Base-by-base conservation (phyloP, 2,888 invertebrate genomes). In the Cheilosia urbana region DNA sequence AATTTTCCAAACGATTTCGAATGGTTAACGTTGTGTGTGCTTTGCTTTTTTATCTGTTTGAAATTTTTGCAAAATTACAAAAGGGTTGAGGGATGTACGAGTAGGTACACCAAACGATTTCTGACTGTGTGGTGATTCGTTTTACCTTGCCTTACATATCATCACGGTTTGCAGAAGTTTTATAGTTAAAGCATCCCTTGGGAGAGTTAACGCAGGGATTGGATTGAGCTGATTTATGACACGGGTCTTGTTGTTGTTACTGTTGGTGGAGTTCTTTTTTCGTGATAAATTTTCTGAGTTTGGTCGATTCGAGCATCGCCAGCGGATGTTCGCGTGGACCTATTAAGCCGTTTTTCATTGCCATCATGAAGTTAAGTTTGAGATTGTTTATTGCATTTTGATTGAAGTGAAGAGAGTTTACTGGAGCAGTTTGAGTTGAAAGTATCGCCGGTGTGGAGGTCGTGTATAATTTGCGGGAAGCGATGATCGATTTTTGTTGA, bases 1-100 rank as follows among this genome's bases (percentile, higher is more conserved):
- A 76, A 85, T 85, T 85, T 85, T 76, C 84, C 71, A 17, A 76
- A 15, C 76, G 66, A 76, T 85, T 85, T 80, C 75, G 71, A 76
- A 76, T 71, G 71, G 80, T 65, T 66, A 65, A 80, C 66, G 66
- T 60, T 73, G 11, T 60, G 51, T 72, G 7, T 9, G 9, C 40
- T 49, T 49, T 37, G 15, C 69, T 73, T 73, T 83, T 78, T 83
- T 71, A 83, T 78, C 78, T 78, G 53, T 66, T 40, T 63, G 72
- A 55, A 68, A 77, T 69, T 58, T 81, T 76, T 47, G 53, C 40
- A 37, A 40, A 53, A 42, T 34, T 30, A 13, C 19, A 19, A 63
- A 62, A 49, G 57, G 51, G 42, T 60, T 68, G 24, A 45, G 15
- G 62, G 17, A 37, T n/a, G n/a, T n/a, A n/a, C n/a, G n/a, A n/a